phyloP scores from a whole-genome alignment of 2,888 invertebrate species.

The Phaedon cochleariae region DNA sequence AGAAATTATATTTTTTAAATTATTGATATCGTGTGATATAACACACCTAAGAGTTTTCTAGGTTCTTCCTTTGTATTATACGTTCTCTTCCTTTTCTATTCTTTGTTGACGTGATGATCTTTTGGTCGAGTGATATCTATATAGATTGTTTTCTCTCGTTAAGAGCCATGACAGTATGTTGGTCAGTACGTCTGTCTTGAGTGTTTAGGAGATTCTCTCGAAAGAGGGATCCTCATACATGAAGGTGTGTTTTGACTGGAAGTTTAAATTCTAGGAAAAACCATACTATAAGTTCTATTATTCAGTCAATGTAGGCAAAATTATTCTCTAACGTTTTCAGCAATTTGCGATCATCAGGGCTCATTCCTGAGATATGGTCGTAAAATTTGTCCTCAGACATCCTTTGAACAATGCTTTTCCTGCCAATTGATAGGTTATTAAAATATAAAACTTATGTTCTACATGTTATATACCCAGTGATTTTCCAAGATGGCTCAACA shows the following conservation, averaged over 20 bases:
- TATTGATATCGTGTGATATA: slow-evolving; percentile 41
- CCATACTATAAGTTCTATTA: too few species aligned
- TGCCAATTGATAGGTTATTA: too few species aligned
- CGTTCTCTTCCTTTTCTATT: slow-evolving; percentile 26
- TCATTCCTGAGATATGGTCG: too few species aligned
- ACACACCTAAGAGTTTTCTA: slow-evolving; percentile 40
- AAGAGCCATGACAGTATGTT: slow-evolving; percentile 33
- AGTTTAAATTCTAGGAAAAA: too few species aligned
- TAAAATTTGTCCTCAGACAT: too few species aligned
- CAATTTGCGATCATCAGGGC: too few species aligned
- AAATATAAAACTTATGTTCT: too few species aligned
- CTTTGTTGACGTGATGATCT: slow-evolving; percentile 32
- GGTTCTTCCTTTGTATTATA: slow-evolving; percentile 33
- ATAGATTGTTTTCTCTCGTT: slow-evolving; percentile 18
- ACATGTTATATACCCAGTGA: too few species aligned
- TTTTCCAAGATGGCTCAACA: too few species aligned
- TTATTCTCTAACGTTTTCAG: too few species aligned
- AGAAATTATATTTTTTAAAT: slow-evolving; percentile 44
- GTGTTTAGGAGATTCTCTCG: slow-evolving; percentile 14
- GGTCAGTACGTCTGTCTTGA: slow-evolving; percentile 21
- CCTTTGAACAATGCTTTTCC: too few species aligned
- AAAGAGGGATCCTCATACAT: not conserved
- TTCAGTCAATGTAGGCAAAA: too few species aligned
- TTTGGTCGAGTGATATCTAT: slow-evolving; percentile 37
- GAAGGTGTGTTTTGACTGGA: not conserved